Evolutionary conservation across 2,888 invertebrate genomes (phyloP), one percentile per base, ranked within the genome.

Genomic region (Pachydiplax longipennis): DNA sequence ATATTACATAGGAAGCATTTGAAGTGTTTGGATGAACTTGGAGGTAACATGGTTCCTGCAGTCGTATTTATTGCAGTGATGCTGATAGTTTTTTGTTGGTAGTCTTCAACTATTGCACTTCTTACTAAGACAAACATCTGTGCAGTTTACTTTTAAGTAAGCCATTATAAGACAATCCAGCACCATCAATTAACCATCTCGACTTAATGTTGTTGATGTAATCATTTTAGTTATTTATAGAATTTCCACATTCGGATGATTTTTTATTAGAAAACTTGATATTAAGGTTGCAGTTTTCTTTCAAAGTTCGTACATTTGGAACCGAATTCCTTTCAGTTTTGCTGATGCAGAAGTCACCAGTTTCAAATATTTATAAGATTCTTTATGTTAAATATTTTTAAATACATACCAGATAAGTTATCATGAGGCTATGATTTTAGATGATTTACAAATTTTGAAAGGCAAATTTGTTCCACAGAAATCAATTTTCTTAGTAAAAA

Each of bases 41-140:
- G 37, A 65, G 87, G 87, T 87, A 87, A 31, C 87, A 87, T 87
- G 87, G 87, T 87, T 87, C 87, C 87, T 87, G 87, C 87, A 83
- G 58, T 83, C 83, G 10, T 83, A 83, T 83, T 83, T 83, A 83
- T 58, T 83, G 83, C 83, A 87, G 87, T 87, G 87, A 87, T 87
- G 61, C 61, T 83, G 83, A 61, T 58, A 31, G 25, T 58, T 37
- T 1, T 87, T 37, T n/a, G 58, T 87, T 40, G 8, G n/a, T 87
- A 87, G 87, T 35, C 37, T 22, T 81, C 37, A 61, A 87, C 87
- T 87, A 87, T 37, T 87, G 87, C 87, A 87, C 87, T 25, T 61
- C 83, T 87, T 61, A 61, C 61, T n/a, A 31, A 22, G 61, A 87
- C 35, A 35, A 37, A 61, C 61, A 37, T 31, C 31, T 73, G 73